Evolutionary conservation across 2,888 invertebrate genomes (phyloP).

Genomic region (Machimus rusticus): DNA sequence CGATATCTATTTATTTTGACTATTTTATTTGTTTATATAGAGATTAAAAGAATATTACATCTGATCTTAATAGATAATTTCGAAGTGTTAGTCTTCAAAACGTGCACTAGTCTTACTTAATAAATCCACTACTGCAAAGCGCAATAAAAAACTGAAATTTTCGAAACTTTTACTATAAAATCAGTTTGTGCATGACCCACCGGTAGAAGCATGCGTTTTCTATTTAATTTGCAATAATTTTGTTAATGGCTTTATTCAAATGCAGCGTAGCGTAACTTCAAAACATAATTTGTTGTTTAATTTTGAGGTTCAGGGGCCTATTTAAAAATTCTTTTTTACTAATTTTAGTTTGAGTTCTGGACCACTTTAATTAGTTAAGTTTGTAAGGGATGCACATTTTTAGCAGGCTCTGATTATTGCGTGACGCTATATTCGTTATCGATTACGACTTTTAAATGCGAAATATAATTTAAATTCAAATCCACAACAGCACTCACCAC

Average conservation of each 20-base stretch:
- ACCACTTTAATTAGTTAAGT: neutral
- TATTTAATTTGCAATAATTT: neutral
- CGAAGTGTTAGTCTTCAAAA: too few relatives aligned
- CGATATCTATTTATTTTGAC: too few relatives aligned
- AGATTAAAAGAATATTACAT: too few relatives aligned
- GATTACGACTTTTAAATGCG: neutral
- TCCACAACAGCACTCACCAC: neutral
- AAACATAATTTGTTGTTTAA: neutral
- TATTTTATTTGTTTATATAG: too few relatives aligned
- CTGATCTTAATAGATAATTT: too few relatives aligned
- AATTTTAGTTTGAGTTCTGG: neutral
- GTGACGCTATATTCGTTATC: neutral
- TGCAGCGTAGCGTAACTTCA: neutral
- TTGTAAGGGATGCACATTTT: neutral
- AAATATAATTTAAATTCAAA: neutral
- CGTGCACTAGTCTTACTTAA: too few relatives aligned
- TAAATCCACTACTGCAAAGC: neutral
- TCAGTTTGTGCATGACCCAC: neutral
- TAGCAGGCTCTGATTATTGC: neutral
- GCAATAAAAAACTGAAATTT: neutral
- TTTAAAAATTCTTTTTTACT: neutral
- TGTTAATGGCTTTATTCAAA: neutral
- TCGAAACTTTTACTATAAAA: neutral
- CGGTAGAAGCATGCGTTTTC: neutral
- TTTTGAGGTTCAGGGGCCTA: neutral